Evolutionary conservation across 2,113 vertebrate species (phyloP).

Genomic region (Clarias magur): DNA sequence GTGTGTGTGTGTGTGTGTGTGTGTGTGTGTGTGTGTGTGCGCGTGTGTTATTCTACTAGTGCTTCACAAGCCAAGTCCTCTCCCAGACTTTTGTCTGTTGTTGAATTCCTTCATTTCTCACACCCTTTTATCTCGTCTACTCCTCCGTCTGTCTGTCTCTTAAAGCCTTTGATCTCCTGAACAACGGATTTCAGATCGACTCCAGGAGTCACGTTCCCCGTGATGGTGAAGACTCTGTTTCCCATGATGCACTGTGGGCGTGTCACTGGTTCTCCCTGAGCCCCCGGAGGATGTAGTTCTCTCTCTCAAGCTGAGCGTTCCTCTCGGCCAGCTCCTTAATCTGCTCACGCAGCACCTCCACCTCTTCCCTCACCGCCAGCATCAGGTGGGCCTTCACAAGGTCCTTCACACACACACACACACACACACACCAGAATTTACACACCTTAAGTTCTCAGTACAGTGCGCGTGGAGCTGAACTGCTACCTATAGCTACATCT

Average conservation of each 20-base stretch:
- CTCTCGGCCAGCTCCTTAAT: conserved; percentile 56
- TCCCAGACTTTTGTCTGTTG: neutral
- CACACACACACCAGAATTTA: neutral
- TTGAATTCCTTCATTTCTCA: neutral
- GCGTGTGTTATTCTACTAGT: neutral
- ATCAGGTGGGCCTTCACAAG: conserved; percentile 57
- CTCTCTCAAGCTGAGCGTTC: conserved; percentile 56
- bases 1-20: neutral
- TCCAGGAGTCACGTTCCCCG: conserved; percentile 22
- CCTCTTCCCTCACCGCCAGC: conserved; percentile 57
- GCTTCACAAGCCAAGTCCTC: neutral
- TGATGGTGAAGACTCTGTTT: conserved; percentile 35
- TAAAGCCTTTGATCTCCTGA: neutral
- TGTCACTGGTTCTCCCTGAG: conserved; percentile 46
- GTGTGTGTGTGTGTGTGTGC: conserved; percentile 24
- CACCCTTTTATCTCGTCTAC: neutral
- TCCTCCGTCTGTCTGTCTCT: neutral
- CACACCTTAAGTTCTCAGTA: neutral
- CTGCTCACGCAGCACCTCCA: conserved; percentile 54
- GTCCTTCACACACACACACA: conserved; percentile 47
- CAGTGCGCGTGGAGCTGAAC: neutral
- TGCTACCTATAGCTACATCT: neutral
- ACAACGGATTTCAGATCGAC: neutral
- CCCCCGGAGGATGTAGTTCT: conserved; percentile 55
- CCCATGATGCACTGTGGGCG: conserved; percentile 23